phyloP scores from a whole-genome alignment of 2,797 vertebrate genomes.

The Borostomias antarcticus region DNA sequence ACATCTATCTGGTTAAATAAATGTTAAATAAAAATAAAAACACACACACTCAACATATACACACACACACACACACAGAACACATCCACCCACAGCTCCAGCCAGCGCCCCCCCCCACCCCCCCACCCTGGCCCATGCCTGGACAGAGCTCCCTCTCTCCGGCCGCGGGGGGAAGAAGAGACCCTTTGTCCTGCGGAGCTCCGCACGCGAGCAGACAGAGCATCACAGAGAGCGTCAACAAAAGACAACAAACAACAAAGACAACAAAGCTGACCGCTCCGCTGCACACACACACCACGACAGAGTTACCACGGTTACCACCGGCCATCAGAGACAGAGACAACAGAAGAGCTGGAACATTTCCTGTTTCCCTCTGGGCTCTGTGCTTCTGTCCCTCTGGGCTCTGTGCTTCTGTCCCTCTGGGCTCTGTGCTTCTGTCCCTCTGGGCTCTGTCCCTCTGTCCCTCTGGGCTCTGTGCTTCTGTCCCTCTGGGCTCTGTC shows the following conservation, averaged over 20 bases:
- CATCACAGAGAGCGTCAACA: slow-evolving; percentile 15
- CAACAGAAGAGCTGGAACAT: too few relatives aligned
- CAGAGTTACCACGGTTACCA: slow-evolving; percentile 15
- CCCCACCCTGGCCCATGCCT: not conserved
- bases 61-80: slow-evolving; percentile 11
- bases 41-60: slow-evolving; percentile 13
- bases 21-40: too few relatives aligned
- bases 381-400: not conserved
- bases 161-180: not conserved
- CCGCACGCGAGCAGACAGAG: not conserved
- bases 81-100: not conserved
- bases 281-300: slow-evolving; percentile 11
- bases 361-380: too few relatives aligned
- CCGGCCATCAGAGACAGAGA: slow-evolving; percentile 4
- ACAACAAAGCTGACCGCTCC: too few relatives aligned
- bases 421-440: not conserved
- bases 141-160: slow-evolving; percentile 3
- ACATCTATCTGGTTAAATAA: too few relatives aligned
- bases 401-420: too few relatives aligned
- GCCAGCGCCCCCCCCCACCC: not conserved
- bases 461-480: not conserved
- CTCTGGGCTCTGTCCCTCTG: too few relatives aligned
- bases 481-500: not conserved
- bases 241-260: slow-evolving; percentile 29
- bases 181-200: slow-evolving; percentile 14